phyloP scores from a whole-genome alignment of 2,888 invertebrate genomes.

The Drosophila pegasa region DNA sequence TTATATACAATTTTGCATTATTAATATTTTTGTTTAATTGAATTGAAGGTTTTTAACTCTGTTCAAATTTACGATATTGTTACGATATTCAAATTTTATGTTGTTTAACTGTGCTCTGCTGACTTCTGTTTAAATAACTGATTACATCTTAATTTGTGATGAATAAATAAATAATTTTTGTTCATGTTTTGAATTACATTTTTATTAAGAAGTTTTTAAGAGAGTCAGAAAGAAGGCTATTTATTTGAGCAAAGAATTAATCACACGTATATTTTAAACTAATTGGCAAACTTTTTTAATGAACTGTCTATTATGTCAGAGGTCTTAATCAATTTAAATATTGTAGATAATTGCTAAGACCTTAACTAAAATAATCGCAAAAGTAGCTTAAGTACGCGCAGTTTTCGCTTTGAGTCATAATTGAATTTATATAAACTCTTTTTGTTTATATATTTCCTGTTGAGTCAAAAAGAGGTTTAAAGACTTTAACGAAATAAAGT shows the following conservation, averaged over 20 bases:
- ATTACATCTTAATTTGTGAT: not conserved
- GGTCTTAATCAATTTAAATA: not conserved
- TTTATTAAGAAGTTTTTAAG: not conserved
- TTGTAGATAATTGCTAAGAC: slow-evolving; percentile 3
- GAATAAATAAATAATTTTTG: not conserved
- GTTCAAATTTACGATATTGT: not conserved
- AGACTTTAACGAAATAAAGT: slow-evolving; percentile 19
- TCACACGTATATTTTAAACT: not conserved
- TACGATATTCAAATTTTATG: not conserved
- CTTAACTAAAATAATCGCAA: slow-evolving; percentile 3
- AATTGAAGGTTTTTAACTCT: not conserved
- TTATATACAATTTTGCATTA: not conserved
- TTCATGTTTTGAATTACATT: too few species aligned
- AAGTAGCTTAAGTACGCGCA: not conserved
- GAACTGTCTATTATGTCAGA: slow-evolving; percentile 1
- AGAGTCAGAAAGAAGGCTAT: not conserved
- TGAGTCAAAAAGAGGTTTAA: slow-evolving; percentile 21
- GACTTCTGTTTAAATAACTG: not conserved
- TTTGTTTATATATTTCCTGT: slow-evolving; percentile 31
- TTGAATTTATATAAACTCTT: not conserved
- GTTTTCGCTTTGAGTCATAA: slow-evolving; percentile 23
- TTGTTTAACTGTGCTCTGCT: not conserved
- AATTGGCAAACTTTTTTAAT: not conserved
- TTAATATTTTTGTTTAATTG: not conserved
- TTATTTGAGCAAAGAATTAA: not conserved